Evolutionary conservation across 1,140 invertebrate genomes (phyloP), one percentile per base, ranked within the genome.

Genomic region (Drosophila burlai): DNA sequence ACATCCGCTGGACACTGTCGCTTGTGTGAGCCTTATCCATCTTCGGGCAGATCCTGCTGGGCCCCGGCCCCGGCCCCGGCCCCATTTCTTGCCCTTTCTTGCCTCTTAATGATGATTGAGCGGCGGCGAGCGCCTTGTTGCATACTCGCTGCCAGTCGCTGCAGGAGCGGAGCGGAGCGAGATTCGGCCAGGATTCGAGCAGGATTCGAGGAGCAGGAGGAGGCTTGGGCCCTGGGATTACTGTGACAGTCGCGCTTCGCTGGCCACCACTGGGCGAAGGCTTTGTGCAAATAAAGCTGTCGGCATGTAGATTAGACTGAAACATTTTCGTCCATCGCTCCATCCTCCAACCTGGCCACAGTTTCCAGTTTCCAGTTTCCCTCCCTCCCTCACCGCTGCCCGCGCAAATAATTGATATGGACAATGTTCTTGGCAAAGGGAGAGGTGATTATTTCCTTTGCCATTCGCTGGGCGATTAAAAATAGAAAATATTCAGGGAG

Each of bases 61-160:
- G 24, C 16, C 26, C 31, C 31, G 26, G 26, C 26, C 24, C 24
- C 15, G 11, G 29, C 2, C 24, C 24, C 15, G 11, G 29, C 2
- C n/a, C 50, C 31, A 29, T 38, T 52, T 21, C 45, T 34, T 26
- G 8, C 40, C 8, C 29, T 49, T 71, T 36, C 61, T 45, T 55
- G 71, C 50, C 65, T 72, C 83, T 69, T 87, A 89, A 87, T 87
- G 81, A 89, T 87, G 84, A 87, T 89, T 87, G 84, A 87, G 84
- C 81, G 80, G 68, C 42, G 34, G 72, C 59, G 54, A 71, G 78
- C 73, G 80, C 80, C 80, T 89, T 83, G 84, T 80, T 83, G 81
- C 80, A 83, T 78, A 68, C 80, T 89, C 74, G 54, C 26, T 29
- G 26, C 24, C 24, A 24, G 45, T 58, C 69, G 50, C 68, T 81